Conservation (phyloP, 2,797 vertebrate genomes). For the Coregonus suidteri region DNA sequence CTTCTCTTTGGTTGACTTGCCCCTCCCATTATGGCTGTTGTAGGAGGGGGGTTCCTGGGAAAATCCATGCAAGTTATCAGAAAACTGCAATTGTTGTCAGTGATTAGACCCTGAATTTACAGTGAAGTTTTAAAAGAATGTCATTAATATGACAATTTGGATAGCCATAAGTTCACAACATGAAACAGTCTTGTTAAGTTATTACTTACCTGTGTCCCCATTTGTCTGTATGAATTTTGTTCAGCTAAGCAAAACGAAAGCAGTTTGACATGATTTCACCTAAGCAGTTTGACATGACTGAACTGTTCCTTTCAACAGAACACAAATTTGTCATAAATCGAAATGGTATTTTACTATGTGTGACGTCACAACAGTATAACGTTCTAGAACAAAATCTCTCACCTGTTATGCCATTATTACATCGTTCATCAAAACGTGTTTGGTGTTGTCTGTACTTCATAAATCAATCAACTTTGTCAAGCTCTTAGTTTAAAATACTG, state of each 20-base stretch:
- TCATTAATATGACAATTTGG: background rate
- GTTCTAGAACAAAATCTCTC: background rate
- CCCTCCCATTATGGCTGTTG: background rate
- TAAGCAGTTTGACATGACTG: background rate
- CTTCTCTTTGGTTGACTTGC: background rate
- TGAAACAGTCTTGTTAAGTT: background rate
- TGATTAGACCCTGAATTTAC: background rate
- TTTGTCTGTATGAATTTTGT: constrained; percentile 3
- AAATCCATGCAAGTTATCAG: background rate
- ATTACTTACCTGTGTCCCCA: constrained; percentile 13
- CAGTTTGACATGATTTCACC: background rate
- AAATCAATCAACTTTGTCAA: too few species aligned
- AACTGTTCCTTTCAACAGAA: background rate
- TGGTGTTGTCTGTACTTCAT: background rate
- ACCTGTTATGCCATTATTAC: too few species aligned
- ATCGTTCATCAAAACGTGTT: background rate
- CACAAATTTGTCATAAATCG: background rate
- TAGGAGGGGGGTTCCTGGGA: constrained; percentile 7
- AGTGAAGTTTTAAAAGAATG: background rate
- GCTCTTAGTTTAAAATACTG: too few species aligned
- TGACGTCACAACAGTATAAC: background rate
- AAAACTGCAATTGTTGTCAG: background rate
- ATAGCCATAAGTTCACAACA: background rate
- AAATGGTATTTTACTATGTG: background rate
- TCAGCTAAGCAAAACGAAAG: background rate